phyloP scores from a whole-genome alignment of 2,888 invertebrate species.

The Lacanobia oleracea region DNA sequence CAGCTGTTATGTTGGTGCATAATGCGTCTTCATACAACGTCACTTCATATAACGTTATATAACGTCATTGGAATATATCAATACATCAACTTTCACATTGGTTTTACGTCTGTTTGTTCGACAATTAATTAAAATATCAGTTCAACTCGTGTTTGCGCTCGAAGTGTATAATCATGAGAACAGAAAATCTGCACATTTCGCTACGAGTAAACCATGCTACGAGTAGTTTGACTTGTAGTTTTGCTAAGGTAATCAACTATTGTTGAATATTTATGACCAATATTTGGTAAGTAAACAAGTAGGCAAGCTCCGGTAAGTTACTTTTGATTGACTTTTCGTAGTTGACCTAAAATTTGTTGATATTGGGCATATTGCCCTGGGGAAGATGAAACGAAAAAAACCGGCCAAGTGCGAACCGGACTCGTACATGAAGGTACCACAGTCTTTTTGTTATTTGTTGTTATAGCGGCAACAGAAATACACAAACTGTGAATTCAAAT shows the following conservation, averaged over 20 bases:
- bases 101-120: background rate
- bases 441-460: too few relatives aligned
- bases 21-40: too few relatives aligned
- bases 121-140: slow-evolving; percentile 27
- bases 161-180: slow-evolving; percentile 12
- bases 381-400: slow-evolving; percentile 43
- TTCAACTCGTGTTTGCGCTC: slow-evolving; percentile 11
- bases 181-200: slow-evolving; percentile 37
- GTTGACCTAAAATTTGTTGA: slow-evolving; percentile 44
- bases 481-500: too few relatives aligned
- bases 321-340: slow-evolving; percentile 52
- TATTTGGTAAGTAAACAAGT: slow-evolving; percentile 40
- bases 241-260: slow-evolving; percentile 34
- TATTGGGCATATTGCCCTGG: slow-evolving; percentile 35
- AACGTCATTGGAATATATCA: too few relatives aligned
- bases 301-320: slow-evolving; percentile 16
- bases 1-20: too few relatives aligned
- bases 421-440: too few relatives aligned
- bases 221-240: slow-evolving; percentile 27
- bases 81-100: too few relatives aligned
- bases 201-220: background rate
- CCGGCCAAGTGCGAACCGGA: too few relatives aligned
- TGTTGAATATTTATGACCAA: slow-evolving; percentile 43
- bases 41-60: too few relatives aligned
- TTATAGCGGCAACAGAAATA: too few relatives aligned